phyloP scores from a whole-genome alignment of 2,113 vertebrate species.

The Sceloporus tristichus region DNA sequence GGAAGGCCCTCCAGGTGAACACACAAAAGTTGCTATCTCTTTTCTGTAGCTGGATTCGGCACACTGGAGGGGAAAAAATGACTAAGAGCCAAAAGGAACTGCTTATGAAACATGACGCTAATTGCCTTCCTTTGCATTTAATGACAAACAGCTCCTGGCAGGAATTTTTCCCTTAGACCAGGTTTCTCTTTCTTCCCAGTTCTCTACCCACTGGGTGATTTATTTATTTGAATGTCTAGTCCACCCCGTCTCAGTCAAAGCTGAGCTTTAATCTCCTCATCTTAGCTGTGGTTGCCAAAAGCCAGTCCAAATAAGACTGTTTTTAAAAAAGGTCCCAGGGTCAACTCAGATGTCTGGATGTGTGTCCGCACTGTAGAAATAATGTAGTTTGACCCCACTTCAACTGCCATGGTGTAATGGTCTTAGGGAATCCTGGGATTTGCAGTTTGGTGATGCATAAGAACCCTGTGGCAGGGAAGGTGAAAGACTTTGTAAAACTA shows the following conservation, averaged over 20 bases:
- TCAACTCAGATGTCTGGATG: neutral
- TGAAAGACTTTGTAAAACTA: no score
- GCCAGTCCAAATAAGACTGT: neutral
- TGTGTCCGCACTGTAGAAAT: no score
- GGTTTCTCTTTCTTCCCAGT: neutral
- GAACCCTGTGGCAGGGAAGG: no score
- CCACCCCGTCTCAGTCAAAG: neutral
- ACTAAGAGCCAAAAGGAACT: neutral
- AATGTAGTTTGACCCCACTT: no score
- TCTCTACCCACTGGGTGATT: neutral
- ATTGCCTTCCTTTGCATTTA: slow-evolving; percentile 3
- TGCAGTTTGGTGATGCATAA: no score
- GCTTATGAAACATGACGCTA: neutral
- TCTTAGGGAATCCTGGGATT: no score
- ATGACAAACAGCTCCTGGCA: neutral
- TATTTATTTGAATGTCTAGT: neutral
- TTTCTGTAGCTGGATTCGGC: neutral
- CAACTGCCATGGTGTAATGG: no score
- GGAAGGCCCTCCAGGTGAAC: neutral
- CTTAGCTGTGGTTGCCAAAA: neutral
- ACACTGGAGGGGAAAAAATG: neutral
- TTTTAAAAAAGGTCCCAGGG: neutral
- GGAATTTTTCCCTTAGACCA: neutral
- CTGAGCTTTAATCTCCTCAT: neutral
- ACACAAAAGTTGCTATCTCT: neutral